phyloP scores from a whole-genome alignment of 1,140 invertebrate species.

The Orchestia grillus region DNA sequence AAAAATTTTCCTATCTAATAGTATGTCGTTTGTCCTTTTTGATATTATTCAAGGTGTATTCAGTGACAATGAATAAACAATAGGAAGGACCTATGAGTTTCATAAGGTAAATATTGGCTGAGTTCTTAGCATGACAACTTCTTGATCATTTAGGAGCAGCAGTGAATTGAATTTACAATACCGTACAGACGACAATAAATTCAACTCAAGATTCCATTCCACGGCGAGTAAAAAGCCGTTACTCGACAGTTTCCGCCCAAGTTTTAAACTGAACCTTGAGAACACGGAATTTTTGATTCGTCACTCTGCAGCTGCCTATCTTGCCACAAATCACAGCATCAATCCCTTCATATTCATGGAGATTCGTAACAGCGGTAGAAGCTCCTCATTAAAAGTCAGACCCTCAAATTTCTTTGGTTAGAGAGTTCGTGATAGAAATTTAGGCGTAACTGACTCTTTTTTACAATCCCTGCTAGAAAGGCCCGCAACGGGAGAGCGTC shows the following conservation, averaged over 20 bases:
- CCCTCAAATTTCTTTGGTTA: not conserved
- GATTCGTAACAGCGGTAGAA: not conserved
- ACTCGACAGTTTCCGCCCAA: not conserved
- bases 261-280: not conserved
- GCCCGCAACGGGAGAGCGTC: not conserved
- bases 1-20: not conserved
- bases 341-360: not conserved
- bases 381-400: not conserved
- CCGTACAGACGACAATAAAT: not conserved
- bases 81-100: not conserved
- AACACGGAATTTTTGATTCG: not conserved
- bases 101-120: not conserved
- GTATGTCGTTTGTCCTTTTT: not conserved
- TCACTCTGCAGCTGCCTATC: not conserved
- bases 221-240: not conserved
- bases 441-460: not conserved
- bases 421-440: not conserved
- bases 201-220: not conserved
- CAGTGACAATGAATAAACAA: not conserved
- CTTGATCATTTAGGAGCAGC: not conserved
- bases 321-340: not conserved
- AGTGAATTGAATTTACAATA: not conserved
- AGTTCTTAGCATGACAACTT: not conserved
- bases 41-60: not conserved
- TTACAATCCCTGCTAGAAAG: constrained; percentile 3